Conservation (phyloP, 2,797 vertebrate genomes). For the Coranthus polyacanthus region DNA sequence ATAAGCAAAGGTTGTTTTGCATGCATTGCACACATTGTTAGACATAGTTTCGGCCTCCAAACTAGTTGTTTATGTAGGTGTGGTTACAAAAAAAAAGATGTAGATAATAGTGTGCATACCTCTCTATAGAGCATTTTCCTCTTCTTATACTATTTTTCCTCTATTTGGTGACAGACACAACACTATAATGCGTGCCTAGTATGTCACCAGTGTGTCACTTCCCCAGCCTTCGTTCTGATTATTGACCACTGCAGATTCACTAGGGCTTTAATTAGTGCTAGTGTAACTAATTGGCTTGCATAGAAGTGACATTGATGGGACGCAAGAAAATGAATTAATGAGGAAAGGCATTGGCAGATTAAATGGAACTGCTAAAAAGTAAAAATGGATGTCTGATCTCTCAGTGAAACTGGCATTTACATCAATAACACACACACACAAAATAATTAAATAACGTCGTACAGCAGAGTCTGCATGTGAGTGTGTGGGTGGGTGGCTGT, state of each 20-base stretch:
- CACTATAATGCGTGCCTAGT: conserved; percentile 45
- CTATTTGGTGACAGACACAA: conserved; percentile 19
- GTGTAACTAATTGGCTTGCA: conserved; percentile 80
- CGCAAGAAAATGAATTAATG: conserved; percentile 70
- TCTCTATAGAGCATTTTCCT: background rate
- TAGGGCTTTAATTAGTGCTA: conserved; percentile 78
- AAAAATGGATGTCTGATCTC: conserved; percentile 46
- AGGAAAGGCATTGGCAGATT: conserved; percentile 61
- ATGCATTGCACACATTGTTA: conserved; percentile 6
- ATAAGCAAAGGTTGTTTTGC: conserved; percentile 19
- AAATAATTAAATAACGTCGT: conserved; percentile 31
- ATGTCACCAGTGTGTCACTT: conserved; percentile 54
- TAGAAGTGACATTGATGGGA: conserved; percentile 76
- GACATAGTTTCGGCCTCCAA: background rate
- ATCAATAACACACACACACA: background rate
- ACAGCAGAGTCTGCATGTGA: conserved; percentile 9
- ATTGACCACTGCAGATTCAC: conserved; percentile 76
- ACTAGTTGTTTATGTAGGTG: background rate
- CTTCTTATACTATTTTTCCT: background rate
- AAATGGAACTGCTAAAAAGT: conserved; percentile 53
- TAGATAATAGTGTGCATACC: background rate
- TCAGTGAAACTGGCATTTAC: conserved; percentile 48
- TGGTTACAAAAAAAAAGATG: conserved; percentile 19
- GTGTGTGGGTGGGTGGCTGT: conserved; percentile 27
- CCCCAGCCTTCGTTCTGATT: conserved; percentile 67